Evolutionary conservation across 2,113 vertebrate species (phyloP), one percentile per base, ranked within the genome.

Genomic region (Brachionichthys hirsutus): DNA sequence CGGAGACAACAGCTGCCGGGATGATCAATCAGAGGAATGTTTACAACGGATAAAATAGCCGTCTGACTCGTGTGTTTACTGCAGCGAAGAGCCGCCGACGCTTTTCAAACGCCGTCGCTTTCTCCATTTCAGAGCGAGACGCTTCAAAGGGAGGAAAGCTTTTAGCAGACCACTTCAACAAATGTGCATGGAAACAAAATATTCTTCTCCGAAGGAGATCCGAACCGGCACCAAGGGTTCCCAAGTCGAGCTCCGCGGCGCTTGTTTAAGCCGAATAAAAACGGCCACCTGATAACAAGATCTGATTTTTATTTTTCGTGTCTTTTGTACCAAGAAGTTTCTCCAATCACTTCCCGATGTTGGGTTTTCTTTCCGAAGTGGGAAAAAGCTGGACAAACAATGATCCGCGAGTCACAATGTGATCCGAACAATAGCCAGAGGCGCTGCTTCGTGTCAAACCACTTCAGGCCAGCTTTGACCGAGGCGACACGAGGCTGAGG

Each of bases 101-200:
- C 10, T 38, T 38, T 38, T 38, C 36, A 38, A 38, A 30, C 24
- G 24, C 24, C 24, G 36, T 38, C 36, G 9, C 30, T 65, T 67
- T 63, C 54, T 53, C 49, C 46, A 53, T 77, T 75, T 83, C 47
- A 67, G 54, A 65, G 54, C 49, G 3, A 54, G 51, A 73, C 15
- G 54, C 67, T 61, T 87, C 35, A 68, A 70, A 80, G 46, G 15
- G 49, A 56, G 64, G 24, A 30, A 77, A 80, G 75, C 74, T 82
- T 81, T 80, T 50, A 74, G 70, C 41, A 34, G 52, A 56, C 30
- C 46, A 67, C 70, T 70, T 61, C 53, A 46, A 59, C 73, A 78
- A 71, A 83, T 53, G 19, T 16, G 3, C 17, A 17, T 50, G 64
- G 52, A 67, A 58, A 73, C 18, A 64, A 60, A 53, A 59, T 16